Conservation (phyloP, 2,113 vertebrate genomes). For the cattle (Bos taurus) region DNA sequence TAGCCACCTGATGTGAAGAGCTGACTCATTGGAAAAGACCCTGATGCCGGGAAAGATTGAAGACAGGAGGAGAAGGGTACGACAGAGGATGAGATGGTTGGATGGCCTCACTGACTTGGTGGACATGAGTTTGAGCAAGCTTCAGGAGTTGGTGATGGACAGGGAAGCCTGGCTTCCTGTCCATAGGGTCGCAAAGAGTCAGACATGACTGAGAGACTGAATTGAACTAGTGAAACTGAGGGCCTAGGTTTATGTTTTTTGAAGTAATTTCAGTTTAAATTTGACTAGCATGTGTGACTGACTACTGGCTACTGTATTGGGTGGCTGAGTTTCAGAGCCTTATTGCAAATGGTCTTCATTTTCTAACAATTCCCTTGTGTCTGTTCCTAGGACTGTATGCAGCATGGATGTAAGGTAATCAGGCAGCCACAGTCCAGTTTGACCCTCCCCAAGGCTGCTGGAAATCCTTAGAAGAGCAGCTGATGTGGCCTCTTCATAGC, state of each 20-base stretch:
- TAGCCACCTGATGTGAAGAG: neutral
- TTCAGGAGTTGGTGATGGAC: neutral
- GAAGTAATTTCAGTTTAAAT: neutral
- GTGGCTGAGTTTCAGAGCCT: neutral
- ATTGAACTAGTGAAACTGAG: neutral
- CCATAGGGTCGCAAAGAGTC: neutral
- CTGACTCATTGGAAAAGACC: neutral
- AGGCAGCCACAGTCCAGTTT: neutral
- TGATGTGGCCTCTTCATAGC: neutral
- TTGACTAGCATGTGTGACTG: neutral
- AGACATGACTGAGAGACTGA: neutral
- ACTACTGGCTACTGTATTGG: neutral
- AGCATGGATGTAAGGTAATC: neutral
- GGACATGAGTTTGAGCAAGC: neutral
- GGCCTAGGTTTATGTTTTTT: neutral
- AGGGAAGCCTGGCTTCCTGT: neutral
- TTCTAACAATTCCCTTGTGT: neutral
- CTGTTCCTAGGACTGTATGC: neutral
- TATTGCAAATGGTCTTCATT: neutral
- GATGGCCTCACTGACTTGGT: neutral
- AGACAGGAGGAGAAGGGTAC: neutral
- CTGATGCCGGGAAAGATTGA: neutral
- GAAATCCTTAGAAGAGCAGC: neutral
- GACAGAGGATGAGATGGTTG: neutral
- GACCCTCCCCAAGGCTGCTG: neutral